These are phyloP conservation scores for Haliclona indistincta DNA, from an alignment of 37 sponge, comb jelly and placozoan species.

Conservation along the genomic window DNA sequence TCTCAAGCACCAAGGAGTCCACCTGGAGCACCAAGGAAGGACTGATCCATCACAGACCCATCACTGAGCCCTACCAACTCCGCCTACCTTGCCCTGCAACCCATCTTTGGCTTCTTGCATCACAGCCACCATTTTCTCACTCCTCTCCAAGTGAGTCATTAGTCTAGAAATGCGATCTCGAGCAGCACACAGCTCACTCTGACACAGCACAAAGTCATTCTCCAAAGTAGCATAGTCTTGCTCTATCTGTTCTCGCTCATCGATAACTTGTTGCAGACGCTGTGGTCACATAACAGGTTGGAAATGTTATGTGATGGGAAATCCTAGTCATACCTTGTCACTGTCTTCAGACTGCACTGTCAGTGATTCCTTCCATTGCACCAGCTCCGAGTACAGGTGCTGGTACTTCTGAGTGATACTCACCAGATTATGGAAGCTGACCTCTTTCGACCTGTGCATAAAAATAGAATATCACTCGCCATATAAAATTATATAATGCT, in stretches of 20 bases:
- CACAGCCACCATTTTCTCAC: conserved; percentile 12
- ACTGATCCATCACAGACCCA: not conserved
- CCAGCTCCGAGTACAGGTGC: conserved; percentile 28
- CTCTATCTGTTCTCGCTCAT: conserved; percentile 38
- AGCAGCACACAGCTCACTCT: conserved; percentile 55
- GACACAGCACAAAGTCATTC: conserved; percentile 32
- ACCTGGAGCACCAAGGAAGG: not conserved
- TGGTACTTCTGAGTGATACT: conserved; percentile 38
- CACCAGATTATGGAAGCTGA: not conserved
- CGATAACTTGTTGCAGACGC: conserved; percentile 22
- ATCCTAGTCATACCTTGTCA: conserved; percentile 5
- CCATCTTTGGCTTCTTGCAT: conserved; percentile 28
- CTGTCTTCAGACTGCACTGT: conserved; percentile 35
- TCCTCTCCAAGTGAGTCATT: conserved; percentile 47
- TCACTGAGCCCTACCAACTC: not conserved
- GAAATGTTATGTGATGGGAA: not conserved
- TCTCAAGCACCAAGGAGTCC: conserved; percentile 19
- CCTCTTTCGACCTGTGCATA: conserved; percentile 26
- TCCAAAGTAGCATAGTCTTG: conserved; percentile 48
- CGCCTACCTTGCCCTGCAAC: conserved; percentile 12
- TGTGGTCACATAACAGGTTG: not conserved
- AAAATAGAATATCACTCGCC: not conserved
- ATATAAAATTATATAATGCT: not conserved
- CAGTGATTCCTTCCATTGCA: conserved; percentile 37
- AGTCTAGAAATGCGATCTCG: conserved; percentile 50